Base-by-base conservation (phyloP, 2,888 invertebrate species). In the Helicoverpa assulta region DNA sequence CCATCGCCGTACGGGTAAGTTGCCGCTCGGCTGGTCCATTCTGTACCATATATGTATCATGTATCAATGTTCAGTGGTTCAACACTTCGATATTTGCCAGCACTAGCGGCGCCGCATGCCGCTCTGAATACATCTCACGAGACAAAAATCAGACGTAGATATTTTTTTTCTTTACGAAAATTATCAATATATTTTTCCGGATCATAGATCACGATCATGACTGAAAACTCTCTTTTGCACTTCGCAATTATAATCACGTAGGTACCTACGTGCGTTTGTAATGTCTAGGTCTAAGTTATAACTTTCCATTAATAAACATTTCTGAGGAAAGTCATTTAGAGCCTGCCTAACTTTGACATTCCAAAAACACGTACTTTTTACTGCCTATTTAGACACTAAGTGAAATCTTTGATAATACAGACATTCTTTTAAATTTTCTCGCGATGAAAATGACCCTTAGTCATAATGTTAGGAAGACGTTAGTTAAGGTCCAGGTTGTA, bases 1-100 rank as follows among this genome's bases (percentile, higher is more conserved):
- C 98, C 97, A 72, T 96, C 98, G 81, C 98, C 98, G 91, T 98
- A 98, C 90, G 98, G 98, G 98, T 98, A 96, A 98, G 98, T 97
- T 73, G 71, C 71, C 75, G 71, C 69, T 67, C 68, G 43, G 54
- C 75, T 60, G 60, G 80, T 74, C 76, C 81, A 74, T 78, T 80
- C 83, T 79, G 82, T 79, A 79, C 81, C 86, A 88, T 90, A 90
- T 92, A 83, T 93, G 88, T 93, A 90, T 92, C 86, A 92, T 92
- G 88, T 93, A 91, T 95, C 88, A 91, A 94, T 95, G 94, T 95
- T 95, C 90, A 92, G 93, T 95, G 93, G 94, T 92, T 94, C 92
- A 91, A 93, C 94, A 95, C 94, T 93, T 93, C 92, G 88, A 93
- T 92, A 93, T 95, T 95, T 95, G 90, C 93, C 95, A 95, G 95